Percentiles rank a stretch among this genome's conserved stretches.
Conservation (phyloP, 2,888 invertebrate genomes). For the Conops quadrifasciatus region DNA sequence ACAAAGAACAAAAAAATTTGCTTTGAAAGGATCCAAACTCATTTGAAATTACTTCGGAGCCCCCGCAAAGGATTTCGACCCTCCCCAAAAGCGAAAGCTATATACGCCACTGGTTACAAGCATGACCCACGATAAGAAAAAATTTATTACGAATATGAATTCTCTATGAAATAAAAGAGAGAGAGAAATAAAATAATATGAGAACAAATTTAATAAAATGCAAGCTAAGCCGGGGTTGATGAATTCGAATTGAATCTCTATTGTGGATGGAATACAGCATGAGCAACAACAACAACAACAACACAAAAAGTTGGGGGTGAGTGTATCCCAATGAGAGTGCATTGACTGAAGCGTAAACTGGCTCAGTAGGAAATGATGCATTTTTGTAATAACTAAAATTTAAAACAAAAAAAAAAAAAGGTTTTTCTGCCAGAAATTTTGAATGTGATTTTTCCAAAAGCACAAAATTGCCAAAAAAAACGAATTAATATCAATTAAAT, state of each 20-base stretch:
- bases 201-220: conserved; percentile 19
- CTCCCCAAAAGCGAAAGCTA: too few species aligned
- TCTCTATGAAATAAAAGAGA: neutral
- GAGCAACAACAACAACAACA: conserved; percentile 4
- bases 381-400: neutral
- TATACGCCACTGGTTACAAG: neutral
- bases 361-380: conserved; percentile 17
- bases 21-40: too few species aligned
- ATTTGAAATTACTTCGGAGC: too few species aligned
- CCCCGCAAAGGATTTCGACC: too few species aligned
- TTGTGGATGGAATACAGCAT: neutral
- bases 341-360: neutral
- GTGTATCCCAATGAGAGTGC: conserved; percentile 23
- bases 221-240: too few species aligned
- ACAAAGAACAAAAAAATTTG: too few species aligned
- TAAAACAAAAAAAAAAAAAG: too few species aligned
- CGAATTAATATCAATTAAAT: too few species aligned
- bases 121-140: conserved; percentile 39
- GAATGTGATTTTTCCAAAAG: too few species aligned
- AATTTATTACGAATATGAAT: conserved; percentile 24
- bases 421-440: too few species aligned
- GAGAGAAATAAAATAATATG: neutral
- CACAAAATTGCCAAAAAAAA: too few species aligned
- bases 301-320: conserved; percentile 13
- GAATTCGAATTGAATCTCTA: neutral